Percentiles rank a stretch among this genome's conserved stretches.
Conservation (phyloP, 2,113 vertebrate species). For the Excalfactoria chinensis region DNA sequence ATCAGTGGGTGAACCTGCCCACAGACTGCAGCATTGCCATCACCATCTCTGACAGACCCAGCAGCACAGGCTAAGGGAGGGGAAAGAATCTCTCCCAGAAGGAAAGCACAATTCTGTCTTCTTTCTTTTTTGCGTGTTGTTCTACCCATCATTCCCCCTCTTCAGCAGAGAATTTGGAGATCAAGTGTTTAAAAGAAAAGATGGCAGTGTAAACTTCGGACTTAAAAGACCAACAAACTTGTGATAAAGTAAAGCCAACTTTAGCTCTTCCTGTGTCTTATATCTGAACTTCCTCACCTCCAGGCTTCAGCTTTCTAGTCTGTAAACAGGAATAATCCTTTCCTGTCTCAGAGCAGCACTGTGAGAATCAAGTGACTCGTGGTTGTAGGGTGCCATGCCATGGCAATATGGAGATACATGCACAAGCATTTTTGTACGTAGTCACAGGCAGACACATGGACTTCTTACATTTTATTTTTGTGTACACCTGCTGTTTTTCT, state of each 20-base stretch:
- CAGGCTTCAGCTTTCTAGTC: not conserved
- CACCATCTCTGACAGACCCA: not conserved
- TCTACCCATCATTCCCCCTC: not conserved
- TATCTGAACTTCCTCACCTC: not conserved
- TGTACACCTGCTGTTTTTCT: not conserved
- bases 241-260: not conserved
- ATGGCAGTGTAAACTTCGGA: not conserved
- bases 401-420: not conserved
- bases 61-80: not conserved
- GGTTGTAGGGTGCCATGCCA: not conserved
- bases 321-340: slow-evolving; percentile 37
- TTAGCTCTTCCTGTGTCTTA: not conserved
- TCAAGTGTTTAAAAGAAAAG: not conserved
- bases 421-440: not conserved
- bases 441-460: not conserved
- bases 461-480: not conserved
- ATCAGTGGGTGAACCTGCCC: not conserved
- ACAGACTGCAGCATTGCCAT: not conserved
- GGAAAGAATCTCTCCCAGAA: not conserved
- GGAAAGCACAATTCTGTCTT: not conserved
- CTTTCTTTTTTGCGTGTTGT: not conserved
- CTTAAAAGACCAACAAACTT: not conserved
- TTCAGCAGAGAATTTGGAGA: not conserved
- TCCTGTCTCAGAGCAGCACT: not conserved
- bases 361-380: not conserved